Percentiles rank a stretch among this genome's conserved stretches.
Evolutionary conservation across 1,140 invertebrate species (phyloP).

Genomic region (Brachionus calyciflorus): DNA sequence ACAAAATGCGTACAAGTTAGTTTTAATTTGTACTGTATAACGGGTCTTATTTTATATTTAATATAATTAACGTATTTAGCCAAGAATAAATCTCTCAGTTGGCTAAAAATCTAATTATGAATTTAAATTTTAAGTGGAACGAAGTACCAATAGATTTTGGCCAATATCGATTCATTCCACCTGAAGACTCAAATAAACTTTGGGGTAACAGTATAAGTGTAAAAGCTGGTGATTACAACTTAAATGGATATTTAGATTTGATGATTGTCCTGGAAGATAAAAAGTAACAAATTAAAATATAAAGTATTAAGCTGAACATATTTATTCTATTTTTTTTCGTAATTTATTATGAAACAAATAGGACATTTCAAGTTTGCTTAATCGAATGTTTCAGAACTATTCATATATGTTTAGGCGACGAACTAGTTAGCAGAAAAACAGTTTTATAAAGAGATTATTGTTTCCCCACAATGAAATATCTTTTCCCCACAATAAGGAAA

Average conservation of each 20-base stretch:
- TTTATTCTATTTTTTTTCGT: neutral
- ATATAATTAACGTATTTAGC: too few species aligned
- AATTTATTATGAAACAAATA: too few species aligned
- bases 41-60: too few species aligned
- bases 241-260: constrained; percentile 92
- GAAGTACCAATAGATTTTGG: constrained; percentile 41
- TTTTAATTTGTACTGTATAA: too few species aligned
- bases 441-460: too few species aligned
- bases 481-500: too few species aligned
- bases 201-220: constrained; percentile 70
- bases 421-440: too few species aligned
- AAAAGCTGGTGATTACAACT: constrained; percentile 84
- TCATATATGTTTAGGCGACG: too few species aligned
- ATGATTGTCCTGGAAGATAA: constrained; percentile 68
- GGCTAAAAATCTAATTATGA: neutral
- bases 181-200: constrained; percentile 63
- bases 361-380: too few species aligned
- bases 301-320: neutral
- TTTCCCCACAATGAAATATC: too few species aligned
- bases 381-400: too few species aligned
- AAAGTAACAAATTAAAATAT: constrained; percentile 46
- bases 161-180: constrained; percentile 54
- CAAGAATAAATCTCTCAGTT: constrained; percentile 38
- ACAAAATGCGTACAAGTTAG: too few species aligned
- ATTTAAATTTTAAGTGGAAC: constrained; percentile 34